Evolutionary conservation across 1,140 invertebrate species (phyloP), one percentile per base, ranked within the genome.

Genomic region (Polyergus mexicanus): DNA sequence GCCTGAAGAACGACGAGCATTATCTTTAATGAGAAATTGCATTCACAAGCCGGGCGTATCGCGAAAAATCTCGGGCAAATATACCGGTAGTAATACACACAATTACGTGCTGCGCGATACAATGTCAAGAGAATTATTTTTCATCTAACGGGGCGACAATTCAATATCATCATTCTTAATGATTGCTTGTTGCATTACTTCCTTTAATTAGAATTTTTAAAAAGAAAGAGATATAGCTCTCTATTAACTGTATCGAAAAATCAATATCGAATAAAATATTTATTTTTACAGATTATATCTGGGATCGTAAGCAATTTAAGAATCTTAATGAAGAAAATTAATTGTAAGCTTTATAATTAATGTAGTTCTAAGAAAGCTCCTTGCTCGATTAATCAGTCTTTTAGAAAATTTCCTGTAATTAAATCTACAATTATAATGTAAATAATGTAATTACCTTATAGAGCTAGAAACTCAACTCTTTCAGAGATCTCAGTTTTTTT

Each of bases 11-110:
- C 78, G 78, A 83, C 68, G 68, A 84, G 84, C 87, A 89, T 89
- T 89, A 89, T 89, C 84, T 89, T 89, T 89, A 89, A 89, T 84
- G 88, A 89, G 87, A 86, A 89, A 89, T 89, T 89, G 87, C 88
- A 63, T 89, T 62, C 83, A 51, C 47, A 75, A 78, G 13, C 72
- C n/a, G 44, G 13, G 35, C 32, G 41, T 69, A 69, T 38, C 47
- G 16, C 78, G 54, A 68, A 71, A 74, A 88, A 88, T 88, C 81
- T 54, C 68, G 44, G 54, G 68, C 41, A 56, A 72, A 38, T 72
- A 56, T 44, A 47, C 41, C 68, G 16, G 66, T 47, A 44, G 68
- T 60, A 83, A 83, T 51, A 19, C 16, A 51, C 13, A 51, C 54
- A 72, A 83, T 83, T 83, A 72, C n/a, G 38, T 74, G 25, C 66